phyloP scores from a whole-genome alignment of 2,888 invertebrate species.

The Plemyria rubiginata region DNA sequence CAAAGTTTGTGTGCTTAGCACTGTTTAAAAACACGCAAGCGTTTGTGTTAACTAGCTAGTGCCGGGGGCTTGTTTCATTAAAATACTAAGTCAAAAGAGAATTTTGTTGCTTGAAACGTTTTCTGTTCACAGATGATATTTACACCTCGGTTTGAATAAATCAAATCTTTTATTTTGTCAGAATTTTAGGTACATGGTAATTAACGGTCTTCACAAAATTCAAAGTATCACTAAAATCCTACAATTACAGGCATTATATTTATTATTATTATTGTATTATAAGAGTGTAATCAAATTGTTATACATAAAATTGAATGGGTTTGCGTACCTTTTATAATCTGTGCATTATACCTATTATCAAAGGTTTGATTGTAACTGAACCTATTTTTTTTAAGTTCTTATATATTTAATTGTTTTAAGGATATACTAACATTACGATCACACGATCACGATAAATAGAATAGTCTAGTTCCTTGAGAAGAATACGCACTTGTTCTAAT shows the following conservation, averaged over 20 bases:
- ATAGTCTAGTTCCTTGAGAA: conserved; percentile 35
- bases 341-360: too few species aligned
- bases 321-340: too few species aligned
- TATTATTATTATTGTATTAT: too few species aligned
- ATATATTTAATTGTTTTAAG: not conserved
- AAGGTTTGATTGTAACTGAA: not conserved
- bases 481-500: conserved; percentile 16
- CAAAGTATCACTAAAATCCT: too few species aligned
- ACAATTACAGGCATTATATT: too few species aligned
- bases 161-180: too few species aligned
- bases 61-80: not conserved
- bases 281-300: too few species aligned
- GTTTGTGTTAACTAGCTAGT: conserved; percentile 19
- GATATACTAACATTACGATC: conserved; percentile 27
- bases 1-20: conserved; percentile 26
- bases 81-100: not conserved
- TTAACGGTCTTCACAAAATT: too few species aligned
- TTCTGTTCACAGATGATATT: not conserved
- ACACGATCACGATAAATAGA: conserved; percentile 24
- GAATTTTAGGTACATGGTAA: too few species aligned
- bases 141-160: not conserved
- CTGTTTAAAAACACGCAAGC: conserved; percentile 23
- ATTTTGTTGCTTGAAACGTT: not conserved
- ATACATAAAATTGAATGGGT: too few species aligned
- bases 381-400: not conserved